Conservation (phyloP, 35 echinoderm and acorn worm species). For the Apostichopus parvimensis region DNA sequence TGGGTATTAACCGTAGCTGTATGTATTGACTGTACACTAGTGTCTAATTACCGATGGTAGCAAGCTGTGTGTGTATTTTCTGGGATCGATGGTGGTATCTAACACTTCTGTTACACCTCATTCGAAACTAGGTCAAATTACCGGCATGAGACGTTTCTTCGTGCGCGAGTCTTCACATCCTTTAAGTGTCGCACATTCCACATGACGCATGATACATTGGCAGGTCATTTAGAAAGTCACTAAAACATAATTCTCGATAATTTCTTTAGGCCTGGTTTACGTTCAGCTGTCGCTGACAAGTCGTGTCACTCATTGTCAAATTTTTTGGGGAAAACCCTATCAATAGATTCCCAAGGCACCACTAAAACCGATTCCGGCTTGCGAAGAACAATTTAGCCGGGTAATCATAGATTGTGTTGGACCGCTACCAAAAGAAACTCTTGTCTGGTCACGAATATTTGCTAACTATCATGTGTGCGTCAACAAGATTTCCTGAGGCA, state of each 20-base stretch:
- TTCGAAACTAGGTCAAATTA: no score
- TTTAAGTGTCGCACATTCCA: not conserved
- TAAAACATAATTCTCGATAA: not conserved
- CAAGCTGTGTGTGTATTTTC: no score
- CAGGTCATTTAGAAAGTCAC: slow-evolving; percentile 35
- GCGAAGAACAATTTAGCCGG: not conserved
- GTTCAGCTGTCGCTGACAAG: not conserved
- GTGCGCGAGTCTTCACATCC: no score
- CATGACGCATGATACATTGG: slow-evolving; percentile 54
- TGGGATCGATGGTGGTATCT: no score
- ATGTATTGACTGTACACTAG: no score
- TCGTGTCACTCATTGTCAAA: slow-evolving; percentile 69
- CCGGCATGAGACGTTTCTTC: no score
- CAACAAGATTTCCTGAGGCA: no score
- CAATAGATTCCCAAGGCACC: slow-evolving; percentile 25
- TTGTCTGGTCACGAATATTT: slow-evolving; percentile 60
- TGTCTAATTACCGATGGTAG: no score
- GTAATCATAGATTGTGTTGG: slow-evolving; percentile 73
- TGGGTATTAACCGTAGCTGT: no score
- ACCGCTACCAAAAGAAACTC: slow-evolving; percentile 52
- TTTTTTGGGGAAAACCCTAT: slow-evolving; percentile 48
- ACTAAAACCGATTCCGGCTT: no score
- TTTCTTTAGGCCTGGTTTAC: not conserved
- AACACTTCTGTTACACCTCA: no score
- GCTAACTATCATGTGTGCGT: not conserved